Evolutionary conservation across 2,888 invertebrate genomes (phyloP), one percentile per base, ranked within the genome.

Genomic region (Melieria picta): DNA sequence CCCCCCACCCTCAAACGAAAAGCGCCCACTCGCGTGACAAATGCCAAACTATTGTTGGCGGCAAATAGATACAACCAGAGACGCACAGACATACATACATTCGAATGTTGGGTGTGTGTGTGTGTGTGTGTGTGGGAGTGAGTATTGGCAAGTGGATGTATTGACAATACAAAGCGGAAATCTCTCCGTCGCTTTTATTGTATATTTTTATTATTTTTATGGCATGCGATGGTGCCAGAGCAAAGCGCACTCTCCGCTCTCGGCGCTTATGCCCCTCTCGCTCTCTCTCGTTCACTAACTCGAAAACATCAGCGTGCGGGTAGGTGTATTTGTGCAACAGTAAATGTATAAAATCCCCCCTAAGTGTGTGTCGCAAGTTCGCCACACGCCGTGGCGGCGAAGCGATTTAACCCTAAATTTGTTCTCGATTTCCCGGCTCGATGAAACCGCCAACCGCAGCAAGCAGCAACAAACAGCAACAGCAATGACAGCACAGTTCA

Each of bases 361-460:
- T 30, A 30, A 30, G 30, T 30, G 30, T 30, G 30, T 30, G 30
- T 1, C 30, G 30, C 30, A 30, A 16, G 16, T 16, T 16, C 16
- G 16, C 16, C 16, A 16, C 16, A 2, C 30, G 30, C 30, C 30
- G 30, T 30, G 30, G 3, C 30, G 30, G 30, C 9, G 42, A 30
- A 46, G 11, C 30, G 46, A 43, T 56, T 57, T 65, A 65, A 65
- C 56, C 65, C 65, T 45, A 65, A 65, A 65, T 65, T 65, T 65
- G 56, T 45, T 65, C 57, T 65, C 65, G 57, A 65, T 65, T 65
- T 56, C 47, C 43, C 47, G 46, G n/a, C 42, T 57, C 52, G 57
- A 65, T 65, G 56, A 65, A 61, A 45, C 43, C 13, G 30, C 9
- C 47, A 30, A 6, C 46, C 11, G 13, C 45, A 63, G 16, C n/a